A percentile compares a stretch with the other conserved stretches of the same genome.
Evolutionary conservation across 2,888 invertebrate genomes (phyloP).

Genomic region (Danaus chrysippus): DNA sequence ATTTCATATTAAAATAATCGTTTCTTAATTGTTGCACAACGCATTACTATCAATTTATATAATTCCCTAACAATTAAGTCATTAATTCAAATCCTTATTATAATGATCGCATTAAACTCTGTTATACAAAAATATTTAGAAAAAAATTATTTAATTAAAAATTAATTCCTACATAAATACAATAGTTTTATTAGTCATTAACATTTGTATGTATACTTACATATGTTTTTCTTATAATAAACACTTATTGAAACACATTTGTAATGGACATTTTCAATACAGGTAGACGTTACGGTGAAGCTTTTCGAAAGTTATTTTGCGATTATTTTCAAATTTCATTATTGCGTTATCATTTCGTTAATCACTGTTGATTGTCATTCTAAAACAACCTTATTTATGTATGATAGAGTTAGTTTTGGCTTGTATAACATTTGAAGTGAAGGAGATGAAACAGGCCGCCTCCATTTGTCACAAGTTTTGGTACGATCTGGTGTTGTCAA

Average conservation of each 20-base stretch:
- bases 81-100: slow-evolving; percentile 63
- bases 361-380: slow-evolving; percentile 37
- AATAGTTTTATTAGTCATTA: too few species aligned
- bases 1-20: slow-evolving; percentile 16
- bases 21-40: slow-evolving; percentile 42
- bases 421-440: slow-evolving; percentile 33
- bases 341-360: slow-evolving; percentile 69
- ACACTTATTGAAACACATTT: slow-evolving; percentile 18
- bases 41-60: slow-evolving; percentile 55
- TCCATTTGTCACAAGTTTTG: slow-evolving; percentile 75
- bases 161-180: too few species aligned
- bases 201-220: neutral
- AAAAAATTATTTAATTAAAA: too few species aligned
- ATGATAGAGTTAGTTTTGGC: slow-evolving; percentile 44
- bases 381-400: slow-evolving; percentile 38
- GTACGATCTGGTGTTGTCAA: slow-evolving; percentile 69
- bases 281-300: slow-evolving; percentile 52
- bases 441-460: slow-evolving; percentile 74
- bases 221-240: slow-evolving; percentile 19
- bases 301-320: slow-evolving; percentile 64
- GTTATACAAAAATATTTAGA: neutral
- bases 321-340: slow-evolving; percentile 75
- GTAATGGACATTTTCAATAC: slow-evolving; percentile 50
- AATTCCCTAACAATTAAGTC: slow-evolving; percentile 65
- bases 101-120: slow-evolving; percentile 65